Evolutionary conservation across 37 sponge, comb jelly and placozoan species (phyloP).

Genomic region (Ephydatia muelleri): DNA sequence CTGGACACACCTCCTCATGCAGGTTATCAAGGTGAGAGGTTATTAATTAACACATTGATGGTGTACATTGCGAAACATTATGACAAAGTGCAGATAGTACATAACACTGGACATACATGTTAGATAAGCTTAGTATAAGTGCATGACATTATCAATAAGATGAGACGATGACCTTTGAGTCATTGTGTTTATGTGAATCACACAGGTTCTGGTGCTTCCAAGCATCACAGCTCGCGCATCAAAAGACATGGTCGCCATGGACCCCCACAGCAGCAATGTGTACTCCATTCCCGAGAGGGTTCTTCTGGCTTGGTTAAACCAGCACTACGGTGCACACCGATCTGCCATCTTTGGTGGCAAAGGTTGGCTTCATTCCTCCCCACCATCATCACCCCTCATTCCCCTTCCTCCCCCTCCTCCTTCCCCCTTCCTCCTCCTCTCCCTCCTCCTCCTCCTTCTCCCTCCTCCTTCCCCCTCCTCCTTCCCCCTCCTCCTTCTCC

Average conservation of each 20-base stretch:
- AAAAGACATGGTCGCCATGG: not conserved
- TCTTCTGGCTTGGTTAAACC: slow-evolving; percentile 80
- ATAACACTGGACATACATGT: not conserved
- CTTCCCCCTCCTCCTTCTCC: too few relatives aligned
- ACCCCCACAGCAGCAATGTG: slow-evolving; percentile 47
- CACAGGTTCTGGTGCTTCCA: slow-evolving; percentile 63
- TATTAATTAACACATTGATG: not conserved
- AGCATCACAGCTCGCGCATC: not conserved
- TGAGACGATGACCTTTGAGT: too few relatives aligned
- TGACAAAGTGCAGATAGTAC: too few relatives aligned
- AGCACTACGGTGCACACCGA: slow-evolving; percentile 66
- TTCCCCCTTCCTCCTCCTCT: too few relatives aligned
- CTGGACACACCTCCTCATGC: slow-evolving; percentile 76
- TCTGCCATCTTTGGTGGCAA: slow-evolving; percentile 20
- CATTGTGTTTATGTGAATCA: not conserved
- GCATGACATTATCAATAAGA: not conserved
- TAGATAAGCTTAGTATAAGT: not conserved
- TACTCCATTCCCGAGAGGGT: slow-evolving; percentile 64
- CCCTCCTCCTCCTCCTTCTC: too few relatives aligned
- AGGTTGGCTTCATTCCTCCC: too few relatives aligned
- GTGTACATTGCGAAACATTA: slow-evolving; percentile 14
- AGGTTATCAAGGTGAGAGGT: slow-evolving; percentile 61
- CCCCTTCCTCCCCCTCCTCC: too few relatives aligned
- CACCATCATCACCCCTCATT: too few relatives aligned
- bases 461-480: too few relatives aligned